phyloP scores from a whole-genome alignment of 2,113 vertebrate genomes.

The Misgurnus mizolepis region DNA sequence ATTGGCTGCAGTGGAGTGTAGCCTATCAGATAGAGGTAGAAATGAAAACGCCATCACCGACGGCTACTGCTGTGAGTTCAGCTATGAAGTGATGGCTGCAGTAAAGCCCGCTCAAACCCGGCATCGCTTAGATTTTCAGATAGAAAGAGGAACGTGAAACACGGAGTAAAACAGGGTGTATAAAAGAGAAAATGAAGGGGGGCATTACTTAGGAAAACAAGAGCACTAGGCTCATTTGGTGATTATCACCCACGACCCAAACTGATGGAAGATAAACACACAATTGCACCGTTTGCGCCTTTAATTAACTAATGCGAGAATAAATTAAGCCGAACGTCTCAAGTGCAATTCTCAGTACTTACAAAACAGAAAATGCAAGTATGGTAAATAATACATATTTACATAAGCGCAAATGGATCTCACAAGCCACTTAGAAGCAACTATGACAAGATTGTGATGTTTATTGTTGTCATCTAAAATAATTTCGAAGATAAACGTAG shows the following conservation, averaged over 20 bases:
- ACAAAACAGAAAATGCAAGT: conserved; percentile 16
- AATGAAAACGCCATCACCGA: conserved; percentile 62
- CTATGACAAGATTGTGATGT: not conserved
- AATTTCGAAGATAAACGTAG: too few species aligned
- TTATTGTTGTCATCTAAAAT: too few species aligned
- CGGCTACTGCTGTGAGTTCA: conserved; percentile 61
- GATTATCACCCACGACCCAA: conserved; percentile 39
- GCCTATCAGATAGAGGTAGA: conserved; percentile 75
- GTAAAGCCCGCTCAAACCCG: conserved; percentile 49
- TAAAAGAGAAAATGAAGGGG: conserved; percentile 24
- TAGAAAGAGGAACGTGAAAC: conserved; percentile 17
- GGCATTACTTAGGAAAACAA: not conserved
- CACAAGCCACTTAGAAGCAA: not conserved
- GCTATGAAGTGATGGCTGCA: conserved; percentile 68
- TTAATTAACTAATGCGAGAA: conserved; percentile 31
- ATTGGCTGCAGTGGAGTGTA: conserved; percentile 76
- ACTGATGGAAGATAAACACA: conserved; percentile 7
- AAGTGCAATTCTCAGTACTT: not conserved
- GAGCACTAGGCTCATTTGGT: conserved; percentile 29
- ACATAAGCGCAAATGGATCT: conserved; percentile 26
- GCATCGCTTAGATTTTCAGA: conserved; percentile 29
- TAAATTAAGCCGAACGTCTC: conserved; percentile 4
- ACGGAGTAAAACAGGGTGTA: conserved; percentile 9
- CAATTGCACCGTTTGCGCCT: conserved; percentile 8
- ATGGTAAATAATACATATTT: conserved; percentile 2